These are phyloP conservation scores for Aphelocoma californica DNA, from an alignment of 2,797 vertebrate species.

Conservation along the genomic window DNA sequence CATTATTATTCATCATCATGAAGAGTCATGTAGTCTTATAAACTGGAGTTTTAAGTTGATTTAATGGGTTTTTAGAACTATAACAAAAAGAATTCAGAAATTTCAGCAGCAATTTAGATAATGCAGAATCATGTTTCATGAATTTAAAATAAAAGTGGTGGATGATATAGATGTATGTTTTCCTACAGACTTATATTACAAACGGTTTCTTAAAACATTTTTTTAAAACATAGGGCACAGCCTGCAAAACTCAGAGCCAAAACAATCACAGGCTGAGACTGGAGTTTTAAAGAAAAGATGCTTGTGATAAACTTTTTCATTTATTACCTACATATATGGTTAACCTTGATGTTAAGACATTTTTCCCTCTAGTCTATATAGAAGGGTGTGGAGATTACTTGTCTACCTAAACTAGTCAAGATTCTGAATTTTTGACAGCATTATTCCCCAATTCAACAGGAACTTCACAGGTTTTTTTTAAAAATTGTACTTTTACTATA, in stretches of 20 bases:
- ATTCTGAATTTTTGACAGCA: not conserved
- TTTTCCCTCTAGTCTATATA: not conserved
- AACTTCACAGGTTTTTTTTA: not conserved
- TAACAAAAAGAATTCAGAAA: not conserved
- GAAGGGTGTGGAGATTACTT: not conserved
- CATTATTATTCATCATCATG: slow-evolving; percentile 4
- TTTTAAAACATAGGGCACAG: not conserved
- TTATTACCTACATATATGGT: not conserved
- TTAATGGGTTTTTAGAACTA: not conserved
- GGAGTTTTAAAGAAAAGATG: not conserved
- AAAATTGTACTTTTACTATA: not conserved
- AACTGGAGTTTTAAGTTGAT: not conserved
- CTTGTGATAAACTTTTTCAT: not conserved
- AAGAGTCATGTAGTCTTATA: not conserved
- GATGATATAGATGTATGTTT: not conserved
- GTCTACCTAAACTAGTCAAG: not conserved
- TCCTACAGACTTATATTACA: not conserved
- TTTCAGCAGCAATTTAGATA: not conserved
- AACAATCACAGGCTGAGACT: not conserved
- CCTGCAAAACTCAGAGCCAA: not conserved
- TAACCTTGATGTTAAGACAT: not conserved
- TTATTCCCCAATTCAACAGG: not conserved
- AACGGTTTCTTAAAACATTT: not conserved
- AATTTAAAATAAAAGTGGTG: not conserved
- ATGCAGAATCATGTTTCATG: not conserved